Percentiles rank a stretch among this genome's conserved stretches.
These are phyloP conservation scores for Podocnemis expansa DNA, from an alignment of 2,113 vertebrate species.

Conservation along the genomic window DNA sequence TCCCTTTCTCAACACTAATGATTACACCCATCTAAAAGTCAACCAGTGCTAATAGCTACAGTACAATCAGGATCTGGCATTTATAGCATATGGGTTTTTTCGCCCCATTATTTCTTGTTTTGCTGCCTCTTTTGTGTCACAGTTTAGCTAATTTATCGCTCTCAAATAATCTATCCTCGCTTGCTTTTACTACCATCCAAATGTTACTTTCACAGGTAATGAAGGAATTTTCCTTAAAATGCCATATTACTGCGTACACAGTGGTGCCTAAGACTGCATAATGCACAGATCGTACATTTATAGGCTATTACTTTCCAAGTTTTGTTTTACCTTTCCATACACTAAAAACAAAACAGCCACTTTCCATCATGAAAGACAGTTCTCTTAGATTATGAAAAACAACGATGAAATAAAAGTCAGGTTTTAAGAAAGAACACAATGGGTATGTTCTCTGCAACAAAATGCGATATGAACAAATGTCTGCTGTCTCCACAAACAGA, in stretches of 20 bases:
- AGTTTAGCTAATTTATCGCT: not conserved
- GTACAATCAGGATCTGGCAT: not conserved
- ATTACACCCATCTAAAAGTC: not conserved
- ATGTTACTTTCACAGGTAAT: slow-evolving; percentile 2
- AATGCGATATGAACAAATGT: not conserved
- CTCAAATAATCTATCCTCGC: not conserved
- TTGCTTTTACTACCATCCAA: not conserved
- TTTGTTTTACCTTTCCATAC: not conserved
- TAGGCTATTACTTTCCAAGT: not conserved
- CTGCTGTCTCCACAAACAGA: slow-evolving; percentile 24
- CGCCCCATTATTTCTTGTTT: not conserved
- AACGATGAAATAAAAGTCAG: not conserved
- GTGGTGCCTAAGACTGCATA: not conserved
- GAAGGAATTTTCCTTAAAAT: not conserved
- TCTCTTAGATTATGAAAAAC: not conserved
- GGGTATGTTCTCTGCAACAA: not conserved
- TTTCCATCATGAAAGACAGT: not conserved
- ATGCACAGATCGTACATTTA: fast-evolving
- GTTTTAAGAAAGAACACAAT: not conserved
- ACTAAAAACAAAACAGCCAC: not conserved
- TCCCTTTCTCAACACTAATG: not conserved
- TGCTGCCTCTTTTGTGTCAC: not conserved
- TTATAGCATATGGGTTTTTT: not conserved
- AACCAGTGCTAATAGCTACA: not conserved
- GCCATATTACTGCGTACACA: not conserved